Percentiles rank a stretch among this genome's conserved stretches.
Conservation (phyloP, 2,113 vertebrate species). For the Psilopsiagon aymara region DNA sequence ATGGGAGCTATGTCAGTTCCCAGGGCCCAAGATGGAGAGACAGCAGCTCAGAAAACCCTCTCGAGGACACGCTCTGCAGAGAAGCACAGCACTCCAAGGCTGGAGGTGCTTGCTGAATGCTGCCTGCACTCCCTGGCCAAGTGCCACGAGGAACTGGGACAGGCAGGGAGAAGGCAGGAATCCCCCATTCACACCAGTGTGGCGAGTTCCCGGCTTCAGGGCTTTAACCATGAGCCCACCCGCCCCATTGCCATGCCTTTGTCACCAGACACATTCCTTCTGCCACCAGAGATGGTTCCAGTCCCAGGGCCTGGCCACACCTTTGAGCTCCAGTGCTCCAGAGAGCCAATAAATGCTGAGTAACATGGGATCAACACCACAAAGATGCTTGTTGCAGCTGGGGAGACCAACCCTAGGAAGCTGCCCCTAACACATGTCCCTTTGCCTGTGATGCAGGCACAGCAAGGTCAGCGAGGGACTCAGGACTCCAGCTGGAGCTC, state of each 20-base stretch:
- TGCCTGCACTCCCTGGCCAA: not conserved
- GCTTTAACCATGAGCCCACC: not conserved
- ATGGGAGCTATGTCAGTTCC: not conserved
- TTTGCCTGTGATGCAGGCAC: not conserved
- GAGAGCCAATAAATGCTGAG: not conserved
- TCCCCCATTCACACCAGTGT: not conserved
- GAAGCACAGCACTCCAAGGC: not conserved
- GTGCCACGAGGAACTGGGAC: not conserved
- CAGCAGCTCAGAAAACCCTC: not conserved
- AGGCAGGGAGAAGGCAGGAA: not conserved
- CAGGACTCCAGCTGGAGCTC: not conserved
- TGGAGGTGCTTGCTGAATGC: not conserved
- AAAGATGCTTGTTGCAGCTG: not conserved
- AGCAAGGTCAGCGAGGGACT: not conserved
- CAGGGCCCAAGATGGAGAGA: fast-evolving
- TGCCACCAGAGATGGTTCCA: not conserved
- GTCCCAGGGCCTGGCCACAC: not conserved
- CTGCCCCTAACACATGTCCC: not conserved
- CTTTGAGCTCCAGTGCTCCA: not conserved
- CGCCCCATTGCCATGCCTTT: fast-evolving
- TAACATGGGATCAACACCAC: not conserved
- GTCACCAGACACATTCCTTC: not conserved
- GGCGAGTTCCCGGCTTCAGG: fast-evolving
- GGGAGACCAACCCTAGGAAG: not conserved
- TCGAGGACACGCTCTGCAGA: not conserved